Conservation (phyloP, 2,113 vertebrate species). For the Oncorhynchus gorbuscha region DNA sequence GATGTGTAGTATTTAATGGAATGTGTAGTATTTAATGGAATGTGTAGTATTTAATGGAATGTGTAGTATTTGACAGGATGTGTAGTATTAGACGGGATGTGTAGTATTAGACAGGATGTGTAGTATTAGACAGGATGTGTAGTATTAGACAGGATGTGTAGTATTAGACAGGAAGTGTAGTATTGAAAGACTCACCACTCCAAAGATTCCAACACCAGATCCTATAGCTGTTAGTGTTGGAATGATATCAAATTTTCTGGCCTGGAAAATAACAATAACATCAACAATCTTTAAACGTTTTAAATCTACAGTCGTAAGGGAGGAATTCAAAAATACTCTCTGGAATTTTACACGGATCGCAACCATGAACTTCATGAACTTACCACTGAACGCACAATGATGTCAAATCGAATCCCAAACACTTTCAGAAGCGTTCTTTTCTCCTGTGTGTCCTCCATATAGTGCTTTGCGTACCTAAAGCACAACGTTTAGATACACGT, state of each 20-base stretch:
- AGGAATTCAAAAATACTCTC: not conserved
- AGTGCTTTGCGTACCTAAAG: slow-evolving; percentile 84
- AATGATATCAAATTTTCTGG: slow-evolving; percentile 95
- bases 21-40: too few species aligned
- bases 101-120: too few species aligned
- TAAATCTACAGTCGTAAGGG: not conserved
- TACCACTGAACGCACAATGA: slow-evolving; percentile 90
- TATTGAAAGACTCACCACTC: slow-evolving; percentile 82
- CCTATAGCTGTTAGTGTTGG: slow-evolving; percentile 94
- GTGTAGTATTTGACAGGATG: too few species aligned
- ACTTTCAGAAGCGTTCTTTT: slow-evolving; percentile 89
- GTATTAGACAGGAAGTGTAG: too few species aligned
- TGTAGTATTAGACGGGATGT: too few species aligned
- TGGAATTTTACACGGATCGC: not conserved
- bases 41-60: too few species aligned
- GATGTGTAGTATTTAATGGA: too few species aligned
- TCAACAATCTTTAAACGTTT: not conserved
- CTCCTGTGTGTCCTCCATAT: slow-evolving; percentile 68
- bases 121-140: too few species aligned
- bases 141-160: too few species aligned
- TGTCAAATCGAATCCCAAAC: slow-evolving; percentile 89
- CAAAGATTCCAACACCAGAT: slow-evolving; percentile 96
- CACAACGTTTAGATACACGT: not conserved
- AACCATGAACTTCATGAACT: slow-evolving; percentile 11
- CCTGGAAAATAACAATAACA: slow-evolving; percentile 67